phyloP scores from a whole-genome alignment of 2,113 vertebrate species.

The Anolis sagrei region DNA sequence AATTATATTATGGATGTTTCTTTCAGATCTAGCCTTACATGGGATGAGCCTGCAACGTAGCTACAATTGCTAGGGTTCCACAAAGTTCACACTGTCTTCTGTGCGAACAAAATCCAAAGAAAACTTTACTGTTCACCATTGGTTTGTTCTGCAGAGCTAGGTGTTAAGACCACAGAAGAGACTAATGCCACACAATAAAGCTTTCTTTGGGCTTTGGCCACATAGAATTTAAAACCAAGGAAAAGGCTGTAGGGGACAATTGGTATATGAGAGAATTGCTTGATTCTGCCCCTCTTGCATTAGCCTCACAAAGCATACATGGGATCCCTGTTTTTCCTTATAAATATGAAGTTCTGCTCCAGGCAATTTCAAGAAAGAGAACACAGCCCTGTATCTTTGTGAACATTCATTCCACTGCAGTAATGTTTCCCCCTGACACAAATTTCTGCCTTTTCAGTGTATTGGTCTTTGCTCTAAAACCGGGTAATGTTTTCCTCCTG shows the following conservation, averaged over 20 bases:
- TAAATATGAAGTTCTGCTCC: background rate
- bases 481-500: slow-evolving; percentile 17
- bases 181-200: background rate
- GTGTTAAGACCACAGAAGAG: background rate
- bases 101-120: background rate
- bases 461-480: slow-evolving; percentile 25
- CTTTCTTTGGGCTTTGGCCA: background rate
- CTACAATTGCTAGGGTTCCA: background rate
- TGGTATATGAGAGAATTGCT: background rate
- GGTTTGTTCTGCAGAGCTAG: background rate
- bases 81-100: background rate
- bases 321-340: background rate
- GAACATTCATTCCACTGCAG: background rate
- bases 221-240: background rate
- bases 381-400: background rate
- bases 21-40: background rate
- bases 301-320: background rate
- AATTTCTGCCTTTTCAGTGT: slow-evolving; percentile 21
- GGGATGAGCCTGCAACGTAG: no score
- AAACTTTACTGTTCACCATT: background rate
- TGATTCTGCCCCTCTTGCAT: background rate
- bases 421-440: slow-evolving; percentile 5
- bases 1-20: background rate
- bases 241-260: background rate
- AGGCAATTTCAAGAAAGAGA: background rate